Conservation (phyloP, 2,113 vertebrate species). For the Tragelaphus strepsiceros region DNA sequence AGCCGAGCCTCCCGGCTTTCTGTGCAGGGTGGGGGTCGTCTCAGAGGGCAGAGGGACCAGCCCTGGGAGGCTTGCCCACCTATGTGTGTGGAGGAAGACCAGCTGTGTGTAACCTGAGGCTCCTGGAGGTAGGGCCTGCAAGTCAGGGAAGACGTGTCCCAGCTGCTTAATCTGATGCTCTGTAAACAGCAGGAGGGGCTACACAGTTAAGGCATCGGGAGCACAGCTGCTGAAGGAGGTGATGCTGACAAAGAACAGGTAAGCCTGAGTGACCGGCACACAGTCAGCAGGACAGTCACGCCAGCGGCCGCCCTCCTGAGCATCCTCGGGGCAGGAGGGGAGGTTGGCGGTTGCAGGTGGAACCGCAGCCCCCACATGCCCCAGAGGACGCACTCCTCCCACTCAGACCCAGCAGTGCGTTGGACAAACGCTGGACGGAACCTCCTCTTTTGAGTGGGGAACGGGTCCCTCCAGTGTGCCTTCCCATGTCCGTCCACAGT, state of each 20-base stretch:
- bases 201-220: slow-evolving; percentile 69
- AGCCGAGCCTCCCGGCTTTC: accelerated
- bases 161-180: slow-evolving; percentile 11
- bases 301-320: neutral
- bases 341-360: accelerated
- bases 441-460: neutral
- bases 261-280: neutral
- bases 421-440: neutral
- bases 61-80: neutral
- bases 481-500: accelerated
- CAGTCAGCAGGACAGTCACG: neutral
- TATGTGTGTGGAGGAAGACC: neutral
- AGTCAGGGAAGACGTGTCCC: neutral
- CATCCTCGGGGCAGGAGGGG: neutral
- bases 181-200: slow-evolving; percentile 65
- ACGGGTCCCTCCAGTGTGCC: neutral
- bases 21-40: accelerated
- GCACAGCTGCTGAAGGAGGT: slow-evolving; percentile 47
- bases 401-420: accelerated
- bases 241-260: neutral
- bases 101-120: neutral
- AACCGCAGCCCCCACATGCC: accelerated
- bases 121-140: neutral
- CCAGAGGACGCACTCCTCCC: neutral
- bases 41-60: neutral